Conservation (phyloP, 1,140 invertebrate genomes). For the Calliphora vicina region DNA sequence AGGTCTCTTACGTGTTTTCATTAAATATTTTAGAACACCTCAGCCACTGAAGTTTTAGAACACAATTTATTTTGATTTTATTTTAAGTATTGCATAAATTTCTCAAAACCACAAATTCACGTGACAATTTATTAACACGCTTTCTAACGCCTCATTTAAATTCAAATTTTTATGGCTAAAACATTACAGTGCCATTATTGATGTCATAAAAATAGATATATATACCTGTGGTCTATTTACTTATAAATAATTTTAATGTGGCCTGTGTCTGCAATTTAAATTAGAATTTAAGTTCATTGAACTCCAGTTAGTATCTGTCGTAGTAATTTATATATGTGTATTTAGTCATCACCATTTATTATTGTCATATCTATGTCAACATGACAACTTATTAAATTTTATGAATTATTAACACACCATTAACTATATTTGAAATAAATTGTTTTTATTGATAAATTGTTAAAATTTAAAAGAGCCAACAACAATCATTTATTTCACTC, state of each 20-base stretch:
- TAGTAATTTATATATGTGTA: not conserved
- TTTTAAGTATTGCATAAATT: not conserved
- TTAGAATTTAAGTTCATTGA: not conserved
- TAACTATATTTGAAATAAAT: not conserved
- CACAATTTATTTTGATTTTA: too few species aligned
- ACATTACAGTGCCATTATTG: not conserved
- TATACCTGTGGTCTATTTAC: not conserved
- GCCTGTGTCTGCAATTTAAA: not conserved
- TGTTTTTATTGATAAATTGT: not conserved
- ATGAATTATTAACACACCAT: not conserved
- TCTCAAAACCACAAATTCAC: not conserved
- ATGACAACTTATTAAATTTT: conserved; percentile 1
- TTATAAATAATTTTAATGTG: not conserved
- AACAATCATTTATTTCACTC: too few species aligned
- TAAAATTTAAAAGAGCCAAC: not conserved
- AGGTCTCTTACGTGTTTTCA: too few species aligned
- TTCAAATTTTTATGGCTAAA: not conserved
- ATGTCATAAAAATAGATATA: not conserved
- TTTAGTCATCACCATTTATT: too few species aligned
- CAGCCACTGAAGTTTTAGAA: too few species aligned
- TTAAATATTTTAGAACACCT: too few species aligned
- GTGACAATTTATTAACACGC: not conserved
- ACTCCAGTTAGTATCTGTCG: not conserved
- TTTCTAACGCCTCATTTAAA: not conserved
- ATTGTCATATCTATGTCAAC: not conserved